Evolutionary conservation across 2,113 vertebrate genomes (phyloP), one percentile per base, ranked within the genome.

Genomic region (Pachyramphus minor): DNA sequence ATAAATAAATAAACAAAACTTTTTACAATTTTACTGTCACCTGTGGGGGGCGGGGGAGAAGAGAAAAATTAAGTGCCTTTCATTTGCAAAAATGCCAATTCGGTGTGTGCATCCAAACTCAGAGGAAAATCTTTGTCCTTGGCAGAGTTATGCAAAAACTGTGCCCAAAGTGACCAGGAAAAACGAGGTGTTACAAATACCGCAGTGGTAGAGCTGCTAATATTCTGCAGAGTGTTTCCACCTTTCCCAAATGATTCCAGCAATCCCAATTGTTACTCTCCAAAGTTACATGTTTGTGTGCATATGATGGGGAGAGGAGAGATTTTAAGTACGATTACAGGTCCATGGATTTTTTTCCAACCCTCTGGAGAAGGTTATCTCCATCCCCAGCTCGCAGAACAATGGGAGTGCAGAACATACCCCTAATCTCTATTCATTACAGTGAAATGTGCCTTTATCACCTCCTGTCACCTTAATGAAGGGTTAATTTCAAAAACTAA

Each of bases 401-500:
- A 63, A 35, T 6, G 64, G 37, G 64, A 81, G 52, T 39, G 49
- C 30, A 53, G 64, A 56, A 74, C 4, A 80, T 33, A 24, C 17
- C 87, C 71, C 24, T 86, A 22, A 83, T 91, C 77, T 80, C 5
- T 37, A 74, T 78, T 93, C 56, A 68, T 75, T 41, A 33, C 79
- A 25, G n/a, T 16, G 39, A 93, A 84, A 96, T 69, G 67, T 86
- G 59, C 23, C 68, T 42, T 56, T 77, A 49, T 69, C 87, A 78
- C 68, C 87, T 87, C 78, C 50, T 7, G 4, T 20, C 80, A 6
- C 82, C 56, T 49, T 89, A 96, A 95, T 72, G 79, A 96, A 92
- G 83, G 60, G 90, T 90, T 87, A 68, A 78, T 71, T 94, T 64
- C 19, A 44, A 64, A 76, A 53, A 87, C 76, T 89, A 84, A 95